Evolutionary conservation across 2,888 invertebrate species (phyloP).

Genomic region (Melanchra persicariae): DNA sequence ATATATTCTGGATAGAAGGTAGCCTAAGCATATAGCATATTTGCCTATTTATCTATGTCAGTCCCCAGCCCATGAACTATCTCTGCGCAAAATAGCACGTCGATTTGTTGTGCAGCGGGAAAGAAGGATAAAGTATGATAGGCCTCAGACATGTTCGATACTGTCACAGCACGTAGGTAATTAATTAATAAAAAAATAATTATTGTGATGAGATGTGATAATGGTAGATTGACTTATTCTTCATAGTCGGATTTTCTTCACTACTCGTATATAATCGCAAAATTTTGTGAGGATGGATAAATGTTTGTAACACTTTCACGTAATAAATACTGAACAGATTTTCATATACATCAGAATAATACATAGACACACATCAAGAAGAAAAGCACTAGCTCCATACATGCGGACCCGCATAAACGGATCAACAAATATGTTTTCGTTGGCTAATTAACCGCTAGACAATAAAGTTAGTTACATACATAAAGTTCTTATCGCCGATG

Average conservation of each 20-base stretch:
- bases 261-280: too few species aligned
- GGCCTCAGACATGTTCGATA: not conserved
- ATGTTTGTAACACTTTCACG: too few species aligned
- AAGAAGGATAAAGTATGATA: not conserved
- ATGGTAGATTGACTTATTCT: not conserved
- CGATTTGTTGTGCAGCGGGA: not conserved
- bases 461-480: not conserved
- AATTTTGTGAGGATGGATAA: too few species aligned
- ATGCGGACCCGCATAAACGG: too few species aligned
- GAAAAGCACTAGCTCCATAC: too few species aligned
- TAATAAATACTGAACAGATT: too few species aligned
- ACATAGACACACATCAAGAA: too few species aligned
- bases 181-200: too few species aligned
- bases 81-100: not conserved
- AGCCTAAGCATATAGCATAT: not conserved
- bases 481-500: not conserved
- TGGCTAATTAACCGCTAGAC: not conserved
- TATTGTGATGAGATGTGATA: constrained; percentile 1
- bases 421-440: not conserved
- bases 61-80: not conserved
- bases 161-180: too few species aligned
- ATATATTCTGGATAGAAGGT: not conserved
- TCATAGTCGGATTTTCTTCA: too few species aligned
- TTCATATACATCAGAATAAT: too few species aligned
- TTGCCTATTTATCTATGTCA: not conserved